Conservation (phyloP, 1,140 invertebrate genomes). For the Aphelenchoides avenae region DNA sequence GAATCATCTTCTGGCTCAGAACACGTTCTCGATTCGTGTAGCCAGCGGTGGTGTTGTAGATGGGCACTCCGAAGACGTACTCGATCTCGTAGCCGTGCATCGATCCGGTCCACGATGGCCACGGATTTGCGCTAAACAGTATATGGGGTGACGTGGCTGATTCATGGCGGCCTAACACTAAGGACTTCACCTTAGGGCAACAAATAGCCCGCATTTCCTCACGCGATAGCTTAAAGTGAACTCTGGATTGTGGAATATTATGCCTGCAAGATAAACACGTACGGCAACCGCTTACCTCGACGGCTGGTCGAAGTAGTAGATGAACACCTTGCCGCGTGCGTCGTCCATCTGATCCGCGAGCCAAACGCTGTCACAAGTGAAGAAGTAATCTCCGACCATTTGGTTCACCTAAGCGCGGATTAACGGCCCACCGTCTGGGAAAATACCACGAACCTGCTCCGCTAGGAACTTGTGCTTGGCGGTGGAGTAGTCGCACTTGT, state of each 20-base stretch:
- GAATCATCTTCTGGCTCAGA: constrained; percentile 49
- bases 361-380: constrained; percentile 57
- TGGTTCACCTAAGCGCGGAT: constrained; percentile 53
- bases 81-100: constrained; percentile 89
- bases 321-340: constrained; percentile 45
- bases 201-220: no score
- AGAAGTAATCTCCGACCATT: constrained; percentile 57
- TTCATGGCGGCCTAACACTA: no score
- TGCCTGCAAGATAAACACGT: no score
- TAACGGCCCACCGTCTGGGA: constrained; percentile 3
- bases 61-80: constrained; percentile 56
- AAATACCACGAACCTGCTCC: constrained; percentile 43
- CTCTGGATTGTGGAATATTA: no score
- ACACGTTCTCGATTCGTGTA: constrained; percentile 39
- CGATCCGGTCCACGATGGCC: constrained; percentile 91
- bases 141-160: no score
- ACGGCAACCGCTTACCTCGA: no score
- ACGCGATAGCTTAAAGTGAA: no score
- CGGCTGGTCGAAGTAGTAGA: constrained; percentile 58
- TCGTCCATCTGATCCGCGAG: constrained; percentile 54
- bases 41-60: constrained; percentile 54
- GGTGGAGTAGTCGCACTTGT: constrained; percentile 39
- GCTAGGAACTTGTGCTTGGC: constrained; percentile 44
- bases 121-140: constrained; percentile 69
- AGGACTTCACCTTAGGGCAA: no score